Conservation (phyloP, 1,140 invertebrate genomes). For the Drosophila pruinosa region DNA sequence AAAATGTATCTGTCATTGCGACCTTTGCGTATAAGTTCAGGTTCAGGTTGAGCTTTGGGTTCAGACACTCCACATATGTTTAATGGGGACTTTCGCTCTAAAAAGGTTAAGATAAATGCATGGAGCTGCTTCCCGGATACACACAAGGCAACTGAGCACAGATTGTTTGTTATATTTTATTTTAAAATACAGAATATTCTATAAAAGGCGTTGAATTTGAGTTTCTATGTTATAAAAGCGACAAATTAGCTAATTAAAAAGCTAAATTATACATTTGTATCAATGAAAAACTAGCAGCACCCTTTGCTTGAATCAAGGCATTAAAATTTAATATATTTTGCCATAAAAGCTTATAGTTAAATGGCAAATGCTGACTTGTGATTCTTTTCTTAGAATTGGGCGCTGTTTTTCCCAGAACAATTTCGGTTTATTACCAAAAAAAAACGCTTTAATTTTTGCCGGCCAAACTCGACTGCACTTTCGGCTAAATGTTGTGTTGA, state of each 20-base stretch:
- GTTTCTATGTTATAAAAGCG: background rate
- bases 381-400: constrained; percentile 7
- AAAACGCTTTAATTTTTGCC: constrained; percentile 24
- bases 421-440: constrained; percentile 20
- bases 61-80: constrained; percentile 2
- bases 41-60: background rate
- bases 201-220: background rate
- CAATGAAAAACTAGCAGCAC: background rate
- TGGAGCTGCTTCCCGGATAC: constrained; percentile 12
- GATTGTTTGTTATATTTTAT: background rate
- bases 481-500: constrained; percentile 62
- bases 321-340: constrained; percentile 3
- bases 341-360: background rate
- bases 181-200: background rate
- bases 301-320: background rate
- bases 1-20: constrained; percentile 13
- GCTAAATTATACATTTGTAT: constrained; percentile 1
- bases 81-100: constrained; percentile 33
- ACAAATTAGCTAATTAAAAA: background rate
- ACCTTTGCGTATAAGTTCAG: constrained; percentile 33
- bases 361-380: background rate
- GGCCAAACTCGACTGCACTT: constrained; percentile 31
- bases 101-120: constrained; percentile 29
- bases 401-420: constrained; percentile 32
- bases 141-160: background rate